Evolutionary conservation across 2,888 invertebrate genomes (phyloP).

Genomic region (Pecten maximus): DNA sequence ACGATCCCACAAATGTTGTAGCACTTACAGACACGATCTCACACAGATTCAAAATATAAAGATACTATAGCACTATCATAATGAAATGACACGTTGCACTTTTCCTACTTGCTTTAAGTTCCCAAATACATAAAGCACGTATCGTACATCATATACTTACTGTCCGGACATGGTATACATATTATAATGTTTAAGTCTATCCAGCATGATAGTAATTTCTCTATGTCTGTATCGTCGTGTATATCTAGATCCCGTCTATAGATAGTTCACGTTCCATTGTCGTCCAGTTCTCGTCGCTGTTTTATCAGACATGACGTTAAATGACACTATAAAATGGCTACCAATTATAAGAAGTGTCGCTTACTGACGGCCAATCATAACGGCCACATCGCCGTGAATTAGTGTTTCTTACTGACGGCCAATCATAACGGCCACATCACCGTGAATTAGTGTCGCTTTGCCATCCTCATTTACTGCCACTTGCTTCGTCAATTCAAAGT

Average conservation of each 20-base stretch:
- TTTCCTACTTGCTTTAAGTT: too few species aligned
- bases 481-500: not conserved
- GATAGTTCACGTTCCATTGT: constrained; percentile 26
- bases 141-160: too few species aligned
- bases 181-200: not conserved
- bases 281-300: not conserved
- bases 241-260: not conserved
- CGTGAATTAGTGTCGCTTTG: not conserved
- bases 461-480: not conserved
- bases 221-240: not conserved
- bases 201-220: not conserved
- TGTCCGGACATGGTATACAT: too few species aligned
- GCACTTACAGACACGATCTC: too few species aligned
- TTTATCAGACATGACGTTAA: not conserved
- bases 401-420: not conserved
- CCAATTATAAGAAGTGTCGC: not conserved
- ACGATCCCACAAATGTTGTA: too few species aligned
- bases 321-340: not conserved
- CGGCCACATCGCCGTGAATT: not conserved
- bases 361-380: not conserved
- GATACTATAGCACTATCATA: too few species aligned
- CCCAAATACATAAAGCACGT: too few species aligned
- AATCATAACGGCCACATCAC: not conserved
- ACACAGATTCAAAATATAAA: too few species aligned
- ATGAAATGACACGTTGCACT: too few species aligned